A percentile compares a stretch with the other conserved stretches of the same genome.
Evolutionary conservation across 2,113 vertebrate genomes (phyloP).

Genomic region (Strigops habroptila): DNA sequence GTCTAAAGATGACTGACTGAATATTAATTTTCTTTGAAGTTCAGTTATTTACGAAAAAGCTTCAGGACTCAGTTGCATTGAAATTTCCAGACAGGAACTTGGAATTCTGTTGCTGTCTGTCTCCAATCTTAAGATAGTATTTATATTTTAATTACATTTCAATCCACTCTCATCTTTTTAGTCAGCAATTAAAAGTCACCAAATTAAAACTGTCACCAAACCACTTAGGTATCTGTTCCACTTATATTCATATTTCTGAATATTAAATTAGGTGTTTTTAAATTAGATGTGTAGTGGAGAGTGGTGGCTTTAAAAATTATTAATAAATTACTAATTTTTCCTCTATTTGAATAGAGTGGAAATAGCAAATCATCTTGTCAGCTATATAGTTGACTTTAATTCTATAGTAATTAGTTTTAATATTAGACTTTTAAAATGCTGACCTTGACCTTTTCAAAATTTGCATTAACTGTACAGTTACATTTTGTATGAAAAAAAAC

Average conservation of each 20-base stretch:
- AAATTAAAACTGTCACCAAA: neutral
- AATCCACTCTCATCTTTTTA: neutral
- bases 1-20: neutral
- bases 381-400: neutral
- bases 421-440: neutral
- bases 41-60: neutral
- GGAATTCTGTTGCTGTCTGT: neutral
- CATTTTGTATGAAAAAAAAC: neutral
- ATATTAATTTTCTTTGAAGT: slow-evolving; percentile 5
- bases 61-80: neutral
- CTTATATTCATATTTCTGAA: neutral
- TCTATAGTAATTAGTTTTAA: neutral
- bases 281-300: neutral
- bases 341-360: neutral
- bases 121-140: neutral
- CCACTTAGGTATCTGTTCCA: neutral
- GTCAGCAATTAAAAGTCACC: neutral
- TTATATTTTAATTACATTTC: neutral
- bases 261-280: neutral
- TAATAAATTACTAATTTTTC: neutral
- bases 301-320: neutral
- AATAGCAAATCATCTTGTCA: neutral
- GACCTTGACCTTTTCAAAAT: neutral
- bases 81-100: neutral
- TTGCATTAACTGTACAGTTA: neutral